Conservation (phyloP, 2,113 vertebrate species). For the Drymodes brunneopygia region DNA sequence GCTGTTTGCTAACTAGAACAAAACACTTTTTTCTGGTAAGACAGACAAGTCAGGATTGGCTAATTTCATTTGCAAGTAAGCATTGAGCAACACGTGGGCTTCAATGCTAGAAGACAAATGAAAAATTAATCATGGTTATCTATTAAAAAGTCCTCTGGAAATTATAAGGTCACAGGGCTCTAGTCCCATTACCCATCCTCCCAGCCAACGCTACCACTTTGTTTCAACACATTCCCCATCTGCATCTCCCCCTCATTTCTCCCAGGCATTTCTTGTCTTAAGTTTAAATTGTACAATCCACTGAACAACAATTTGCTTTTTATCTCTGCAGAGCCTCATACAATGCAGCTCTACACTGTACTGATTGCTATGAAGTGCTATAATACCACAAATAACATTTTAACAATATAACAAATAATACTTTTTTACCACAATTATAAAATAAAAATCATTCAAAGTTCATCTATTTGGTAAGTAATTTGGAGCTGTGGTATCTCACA, state of each 20-base stretch:
- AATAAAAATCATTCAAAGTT: not conserved
- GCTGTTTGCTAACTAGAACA: not conserved
- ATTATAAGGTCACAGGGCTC: not conserved
- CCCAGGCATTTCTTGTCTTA: not conserved
- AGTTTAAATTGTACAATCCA: not conserved
- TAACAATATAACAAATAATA: not conserved
- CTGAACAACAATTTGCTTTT: not conserved
- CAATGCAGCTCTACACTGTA: not conserved
- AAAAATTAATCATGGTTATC: not conserved
- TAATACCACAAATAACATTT: not conserved
- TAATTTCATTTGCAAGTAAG: not conserved
- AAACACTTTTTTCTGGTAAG: not conserved
- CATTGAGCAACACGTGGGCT: not conserved
- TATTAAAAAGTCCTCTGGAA: not conserved
- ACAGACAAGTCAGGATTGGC: not conserved
- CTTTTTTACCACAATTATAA: not conserved
- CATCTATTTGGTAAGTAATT: not conserved
- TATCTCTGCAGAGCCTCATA: not conserved
- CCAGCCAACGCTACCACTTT: not conserved
- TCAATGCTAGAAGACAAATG: not conserved
- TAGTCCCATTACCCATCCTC: not conserved
- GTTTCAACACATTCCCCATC: not conserved
- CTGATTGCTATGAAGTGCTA: not conserved
- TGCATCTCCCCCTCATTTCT: not conserved
- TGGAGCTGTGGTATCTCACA: not conserved